Conservation (phyloP, 2,888 invertebrate species). For the Lasioglossum vierecki region DNA sequence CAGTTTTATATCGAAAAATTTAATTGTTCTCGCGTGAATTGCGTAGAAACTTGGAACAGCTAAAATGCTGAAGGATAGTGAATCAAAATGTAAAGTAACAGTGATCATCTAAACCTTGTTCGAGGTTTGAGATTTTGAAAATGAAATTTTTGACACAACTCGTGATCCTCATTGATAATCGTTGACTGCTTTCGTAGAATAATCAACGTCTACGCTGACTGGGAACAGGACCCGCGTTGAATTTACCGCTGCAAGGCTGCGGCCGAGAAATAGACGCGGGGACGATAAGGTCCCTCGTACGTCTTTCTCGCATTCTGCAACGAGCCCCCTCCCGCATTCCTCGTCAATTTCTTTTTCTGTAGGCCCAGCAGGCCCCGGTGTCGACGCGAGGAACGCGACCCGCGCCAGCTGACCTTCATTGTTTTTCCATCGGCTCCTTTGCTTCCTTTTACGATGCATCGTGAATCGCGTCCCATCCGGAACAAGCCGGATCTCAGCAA, state of each 20-base stretch:
- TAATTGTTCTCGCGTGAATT: no score
- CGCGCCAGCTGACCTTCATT: conserved; percentile 64
- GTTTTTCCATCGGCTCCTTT: conserved; percentile 54
- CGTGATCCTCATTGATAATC: no score
- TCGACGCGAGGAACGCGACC: conserved; percentile 64
- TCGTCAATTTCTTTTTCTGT: conserved; percentile 59
- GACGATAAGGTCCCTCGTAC: conserved; percentile 52
- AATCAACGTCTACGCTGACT: neutral
- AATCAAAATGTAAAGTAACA: no score
- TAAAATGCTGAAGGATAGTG: no score
- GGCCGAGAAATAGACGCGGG: conserved; percentile 60
- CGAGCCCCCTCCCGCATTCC: conserved; percentile 60
- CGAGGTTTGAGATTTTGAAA: no score
- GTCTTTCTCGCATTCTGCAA: conserved; percentile 57
- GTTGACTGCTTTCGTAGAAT: no score
- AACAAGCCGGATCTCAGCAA: conserved; percentile 20
- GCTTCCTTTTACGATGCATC: conserved; percentile 51
- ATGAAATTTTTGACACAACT: no score
- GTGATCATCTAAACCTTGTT: no score
- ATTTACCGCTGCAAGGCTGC: conserved; percentile 62
- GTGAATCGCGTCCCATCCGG: conserved; percentile 26
- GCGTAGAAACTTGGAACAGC: no score
- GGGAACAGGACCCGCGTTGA: conserved; percentile 49
- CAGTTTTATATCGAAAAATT: no score
- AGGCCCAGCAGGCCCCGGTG: neutral